phyloP scores from a whole-genome alignment of 2,797 vertebrate species.

The Pseudotriccus pelzelni region DNA sequence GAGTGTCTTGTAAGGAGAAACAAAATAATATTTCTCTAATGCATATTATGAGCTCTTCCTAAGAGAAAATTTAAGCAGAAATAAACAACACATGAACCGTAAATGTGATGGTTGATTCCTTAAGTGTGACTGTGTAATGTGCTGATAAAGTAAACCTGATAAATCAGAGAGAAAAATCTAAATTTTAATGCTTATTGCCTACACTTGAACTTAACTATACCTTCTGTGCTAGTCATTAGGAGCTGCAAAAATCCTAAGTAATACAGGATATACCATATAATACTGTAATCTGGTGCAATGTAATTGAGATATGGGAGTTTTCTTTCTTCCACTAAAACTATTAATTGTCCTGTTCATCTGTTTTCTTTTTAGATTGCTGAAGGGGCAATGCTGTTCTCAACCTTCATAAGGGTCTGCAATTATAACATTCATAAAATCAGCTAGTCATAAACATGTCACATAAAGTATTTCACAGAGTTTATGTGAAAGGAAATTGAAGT shows the following conservation, averaged over 20 bases:
- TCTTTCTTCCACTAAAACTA: not conserved
- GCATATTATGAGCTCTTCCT: not conserved
- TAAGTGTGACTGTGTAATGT: slow-evolving; percentile 27
- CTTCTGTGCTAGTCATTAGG: not conserved
- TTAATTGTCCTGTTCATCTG: not conserved
- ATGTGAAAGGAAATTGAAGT: slow-evolving; percentile 81
- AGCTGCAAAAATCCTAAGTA: not conserved
- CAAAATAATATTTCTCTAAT: not conserved
- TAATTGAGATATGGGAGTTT: not conserved
- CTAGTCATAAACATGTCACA: slow-evolving; percentile 69
- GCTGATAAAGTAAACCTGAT: slow-evolving; percentile 36
- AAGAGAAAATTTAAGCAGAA: not conserved
- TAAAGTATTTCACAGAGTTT: slow-evolving; percentile 83
- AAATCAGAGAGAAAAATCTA: slow-evolving; percentile 32
- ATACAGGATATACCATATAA: not conserved
- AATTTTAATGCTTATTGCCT: slow-evolving; percentile 4
- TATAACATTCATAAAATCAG: slow-evolving; percentile 68
- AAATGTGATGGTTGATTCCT: slow-evolving; percentile 36
- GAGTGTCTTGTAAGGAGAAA: not conserved
- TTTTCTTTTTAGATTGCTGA: slow-evolving; percentile 61
- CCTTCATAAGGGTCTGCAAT: slow-evolving; percentile 55
- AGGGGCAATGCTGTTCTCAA: slow-evolving; percentile 42
- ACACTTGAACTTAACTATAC: not conserved
- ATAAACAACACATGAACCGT: not conserved
- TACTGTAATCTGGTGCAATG: not conserved